A percentile compares a stretch with the other conserved stretches of the same genome.
These are phyloP conservation scores for Atta colombica DNA, from an alignment of 1,140 invertebrate genomes.

Conservation along the genomic window DNA sequence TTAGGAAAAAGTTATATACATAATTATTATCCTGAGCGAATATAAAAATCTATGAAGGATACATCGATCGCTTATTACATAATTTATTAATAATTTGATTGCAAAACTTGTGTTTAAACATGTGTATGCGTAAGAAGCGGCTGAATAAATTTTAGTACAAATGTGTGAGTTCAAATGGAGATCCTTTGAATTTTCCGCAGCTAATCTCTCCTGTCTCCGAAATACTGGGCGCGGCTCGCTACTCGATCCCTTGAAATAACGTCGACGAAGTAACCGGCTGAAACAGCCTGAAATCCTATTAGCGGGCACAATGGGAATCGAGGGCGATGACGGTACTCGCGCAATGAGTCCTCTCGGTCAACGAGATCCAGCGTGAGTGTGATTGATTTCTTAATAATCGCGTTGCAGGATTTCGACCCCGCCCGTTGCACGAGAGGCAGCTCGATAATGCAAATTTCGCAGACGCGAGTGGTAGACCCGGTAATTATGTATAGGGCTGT, in stretches of 20 bases:
- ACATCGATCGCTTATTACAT: not conserved
- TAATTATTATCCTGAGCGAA: too few species aligned
- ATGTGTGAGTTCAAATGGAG: not conserved
- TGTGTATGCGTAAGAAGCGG: not conserved
- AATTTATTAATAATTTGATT: not conserved
- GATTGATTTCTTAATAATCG: conserved; percentile 77
- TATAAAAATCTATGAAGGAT: not conserved
- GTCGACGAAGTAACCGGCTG: conserved; percentile 49
- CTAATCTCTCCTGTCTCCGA: conserved; percentile 12
- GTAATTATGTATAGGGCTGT: conserved; percentile 76
- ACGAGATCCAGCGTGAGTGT: conserved; percentile 52
- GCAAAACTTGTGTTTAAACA: not conserved
- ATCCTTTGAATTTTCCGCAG: conserved; percentile 13
- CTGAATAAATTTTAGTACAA: conserved; percentile 6
- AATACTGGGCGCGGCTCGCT: conserved; percentile 12
- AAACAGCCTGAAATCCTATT: conserved; percentile 51
- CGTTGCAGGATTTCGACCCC: conserved; percentile 53
- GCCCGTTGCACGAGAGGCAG: conserved; percentile 36
- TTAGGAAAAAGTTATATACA: too few species aligned
- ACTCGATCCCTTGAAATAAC: conserved; percentile 55
- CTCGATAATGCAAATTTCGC: conserved; percentile 78
- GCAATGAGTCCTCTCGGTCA: conserved; percentile 33
- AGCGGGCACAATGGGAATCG: conserved; percentile 40
- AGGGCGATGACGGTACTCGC: conserved; percentile 47
- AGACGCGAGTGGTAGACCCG: conserved; percentile 67